Evolutionary conservation across 1,140 invertebrate genomes (phyloP), one percentile per base, ranked within the genome.

Genomic region (Trichogramma pretiosum): DNA sequence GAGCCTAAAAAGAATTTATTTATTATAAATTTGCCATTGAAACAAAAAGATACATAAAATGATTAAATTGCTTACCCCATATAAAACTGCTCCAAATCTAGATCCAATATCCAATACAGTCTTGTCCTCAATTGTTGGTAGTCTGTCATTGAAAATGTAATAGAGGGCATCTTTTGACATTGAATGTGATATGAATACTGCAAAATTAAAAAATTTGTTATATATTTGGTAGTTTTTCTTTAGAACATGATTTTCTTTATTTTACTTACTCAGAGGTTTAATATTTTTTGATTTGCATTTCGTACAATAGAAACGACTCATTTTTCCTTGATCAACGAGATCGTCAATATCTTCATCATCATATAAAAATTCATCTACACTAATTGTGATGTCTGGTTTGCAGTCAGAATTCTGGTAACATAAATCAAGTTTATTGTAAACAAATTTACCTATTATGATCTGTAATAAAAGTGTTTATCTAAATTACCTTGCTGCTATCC

Each of bases 331-430:
- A 53, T 81, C 75, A 48, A 75, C 73, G 5, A 85, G 59, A 19
- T 77, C 56, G 35, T 82, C 76, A n/a, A 84, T 61, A 49, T 76
- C 70, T 9, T 79, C 72, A 54, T 84, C 79, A 60, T 80, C 75
- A 70, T 82, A 85, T 2, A 85, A 65, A 63, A 87, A 87, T 19
- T 77, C 80, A 71, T 87, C 84, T 3, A 85, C 67, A 63, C 84
- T 79, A 3, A 75, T 64, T n/a, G 80, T 82, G 53, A 77, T 72
- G 7, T 60, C 52, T 36, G 70, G 57, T 45, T 74, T 64, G 53
- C 80, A 81, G 57, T 82, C 78, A 35, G 77, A 66, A 67, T 81
- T 80, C 70, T 81, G 59, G 33, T 50, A 48, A 56, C 16, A 28
- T 28, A 13, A 14, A 34, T 32, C 39, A 33, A 50, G 43, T 34